Evolutionary conservation across 2,888 invertebrate genomes (phyloP), one percentile per base, ranked within the genome.

Genomic region (Drosophila eohydei): DNA sequence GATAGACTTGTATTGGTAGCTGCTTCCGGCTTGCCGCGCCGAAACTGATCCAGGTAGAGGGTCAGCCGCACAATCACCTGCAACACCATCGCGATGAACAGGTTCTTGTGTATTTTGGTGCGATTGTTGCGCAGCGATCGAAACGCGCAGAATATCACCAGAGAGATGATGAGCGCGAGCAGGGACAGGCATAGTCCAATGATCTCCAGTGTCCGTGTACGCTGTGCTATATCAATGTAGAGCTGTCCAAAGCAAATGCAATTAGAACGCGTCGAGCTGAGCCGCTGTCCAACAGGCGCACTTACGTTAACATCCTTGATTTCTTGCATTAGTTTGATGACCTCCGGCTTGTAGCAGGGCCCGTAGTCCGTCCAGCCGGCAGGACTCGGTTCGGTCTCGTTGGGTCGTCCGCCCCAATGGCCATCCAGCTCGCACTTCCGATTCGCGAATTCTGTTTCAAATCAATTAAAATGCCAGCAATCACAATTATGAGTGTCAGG

Each of bases 341-440:
- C 95, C 89, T 96, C 95, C 0, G 95, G 94, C 6, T 96, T 95
- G 83, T 96, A 96, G 90, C 98, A 98, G 0, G 95, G 95, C 0
- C 96, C 96, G 90, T 96, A 98, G 92, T 97, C 96, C 3, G 97
- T 97, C 95, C 97, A 97, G 3, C 97, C 97, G 92, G 1, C 92
- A 69, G 43, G 89, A 91, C 28, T 91, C 81, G 83, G 91, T 91
- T 46, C 83, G 60, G 56, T 91, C 79, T 52, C 92, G 83, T 90
- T 93, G 84, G 93, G 92, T 75, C 93, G 91, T 65, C 95, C 94
- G 65, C 95, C 94, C 97, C 97, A 97, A 3, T 93, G 92, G 0
- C 97, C 97, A 32, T 95, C 94, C 0, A 93, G 84, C 4, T 95
- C 95, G 89, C 97, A 97, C 43, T 94, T 94, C 71, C 96, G 95